Conservation (phyloP, 2,113 vertebrate genomes). For the Melanotaenia duboulayi region DNA sequence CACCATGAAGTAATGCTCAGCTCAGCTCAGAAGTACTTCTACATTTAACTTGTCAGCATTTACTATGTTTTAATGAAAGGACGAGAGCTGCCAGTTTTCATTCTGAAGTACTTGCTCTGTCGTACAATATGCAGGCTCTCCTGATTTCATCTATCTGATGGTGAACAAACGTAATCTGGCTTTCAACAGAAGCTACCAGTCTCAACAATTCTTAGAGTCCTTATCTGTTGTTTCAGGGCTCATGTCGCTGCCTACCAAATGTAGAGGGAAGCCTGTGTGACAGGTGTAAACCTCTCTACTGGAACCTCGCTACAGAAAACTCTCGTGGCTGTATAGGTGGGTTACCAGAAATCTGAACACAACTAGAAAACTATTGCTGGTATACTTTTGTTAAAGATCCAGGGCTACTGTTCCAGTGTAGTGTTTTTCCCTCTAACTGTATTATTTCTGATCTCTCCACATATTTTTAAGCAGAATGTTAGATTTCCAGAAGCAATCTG, state of each 20-base stretch:
- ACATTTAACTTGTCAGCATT: slow-evolving; percentile 17
- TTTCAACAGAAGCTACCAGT: slow-evolving; percentile 6
- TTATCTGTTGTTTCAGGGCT: slow-evolving; percentile 79
- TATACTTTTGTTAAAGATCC: not conserved
- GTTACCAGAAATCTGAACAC: not conserved
- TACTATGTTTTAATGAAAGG: slow-evolving; percentile 9
- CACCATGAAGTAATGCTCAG: slow-evolving; percentile 16
- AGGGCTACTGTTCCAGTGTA: not conserved
- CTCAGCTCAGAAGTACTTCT: slow-evolving; percentile 16
- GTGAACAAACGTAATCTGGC: slow-evolving; percentile 7
- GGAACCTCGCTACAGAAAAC: slow-evolving; percentile 88
- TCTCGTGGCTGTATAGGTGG: slow-evolving; percentile 88
- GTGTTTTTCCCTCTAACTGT: not conserved
- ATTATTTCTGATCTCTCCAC: slow-evolving; percentile 18
- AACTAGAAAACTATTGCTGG: not conserved
- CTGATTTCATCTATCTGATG: slow-evolving; percentile 23
- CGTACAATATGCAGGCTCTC: slow-evolving; percentile 10
- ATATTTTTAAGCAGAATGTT: slow-evolving; percentile 21
- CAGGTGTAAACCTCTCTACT: slow-evolving; percentile 90
- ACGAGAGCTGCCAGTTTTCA: not conserved
- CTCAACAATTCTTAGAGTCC: slow-evolving; percentile 17
- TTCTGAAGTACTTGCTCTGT: slow-evolving; percentile 19
- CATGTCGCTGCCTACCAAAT: slow-evolving; percentile 86
- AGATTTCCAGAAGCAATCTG: slow-evolving; percentile 42
- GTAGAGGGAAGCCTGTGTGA: slow-evolving; percentile 87